Conservation (phyloP, 2,888 invertebrate species). For the Silvanus unidentatus region DNA sequence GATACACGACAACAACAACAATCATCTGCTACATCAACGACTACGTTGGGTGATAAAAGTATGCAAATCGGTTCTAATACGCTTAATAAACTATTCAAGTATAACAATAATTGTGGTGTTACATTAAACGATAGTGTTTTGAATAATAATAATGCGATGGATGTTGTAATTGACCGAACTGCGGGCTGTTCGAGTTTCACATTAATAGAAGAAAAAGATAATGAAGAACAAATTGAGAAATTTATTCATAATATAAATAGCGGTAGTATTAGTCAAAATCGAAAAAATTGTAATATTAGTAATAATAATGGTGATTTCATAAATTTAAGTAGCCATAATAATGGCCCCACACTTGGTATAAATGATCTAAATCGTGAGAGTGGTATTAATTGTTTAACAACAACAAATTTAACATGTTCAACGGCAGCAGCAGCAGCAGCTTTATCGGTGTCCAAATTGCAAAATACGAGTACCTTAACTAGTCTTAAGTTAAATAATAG, state of each 20-base stretch:
- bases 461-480: constrained; percentile 40
- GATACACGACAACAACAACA: constrained; percentile 38
- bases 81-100: constrained; percentile 27
- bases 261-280: no score
- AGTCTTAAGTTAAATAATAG: constrained; percentile 44
- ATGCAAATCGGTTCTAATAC: constrained; percentile 38
- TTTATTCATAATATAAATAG: no score
- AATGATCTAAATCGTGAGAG: no score
- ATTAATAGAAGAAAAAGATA: constrained; percentile 30
- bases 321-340: constrained; percentile 16
- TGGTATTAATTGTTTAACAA: constrained; percentile 12
- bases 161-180: constrained; percentile 21
- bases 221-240: no score
- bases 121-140: constrained; percentile 23
- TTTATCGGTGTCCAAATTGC: constrained; percentile 27
- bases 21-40: constrained; percentile 3
- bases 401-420: constrained; percentile 29
- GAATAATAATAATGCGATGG: not conserved
- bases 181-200: constrained; percentile 41
- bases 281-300: constrained; percentile 25
- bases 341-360: constrained; percentile 23
- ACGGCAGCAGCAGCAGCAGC: constrained; percentile 18
- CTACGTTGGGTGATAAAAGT: constrained; percentile 26
- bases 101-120: constrained; percentile 21
- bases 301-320: constrained; percentile 25